These are phyloP conservation scores for Calameuta idolon DNA, from an alignment of 2,888 invertebrate genomes.

Conservation along the genomic window DNA sequence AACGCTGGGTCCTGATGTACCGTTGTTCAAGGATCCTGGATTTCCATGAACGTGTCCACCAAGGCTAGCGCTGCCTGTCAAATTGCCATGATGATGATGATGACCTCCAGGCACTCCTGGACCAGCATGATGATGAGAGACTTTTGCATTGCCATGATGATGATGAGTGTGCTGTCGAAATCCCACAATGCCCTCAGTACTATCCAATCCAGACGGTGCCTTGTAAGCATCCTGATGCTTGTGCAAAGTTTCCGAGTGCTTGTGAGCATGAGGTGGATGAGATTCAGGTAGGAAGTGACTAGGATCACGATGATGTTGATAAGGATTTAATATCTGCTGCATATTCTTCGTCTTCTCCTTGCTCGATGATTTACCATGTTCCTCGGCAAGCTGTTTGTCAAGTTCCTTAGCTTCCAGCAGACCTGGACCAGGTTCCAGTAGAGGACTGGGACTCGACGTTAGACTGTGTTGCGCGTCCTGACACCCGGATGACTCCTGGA, in stretches of 20 bases:
- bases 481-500: conserved; percentile 40
- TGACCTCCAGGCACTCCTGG: conserved; percentile 1
- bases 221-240: conserved; percentile 44
- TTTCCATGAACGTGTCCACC: conserved; percentile 36
- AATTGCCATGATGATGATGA: conserved; percentile 43
- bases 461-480: conserved; percentile 40
- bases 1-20: conserved; percentile 18
- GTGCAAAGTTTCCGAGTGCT: conserved; percentile 24
- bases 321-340: conserved; percentile 42
- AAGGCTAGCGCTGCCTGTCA: neutral
- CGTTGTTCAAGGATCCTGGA: conserved; percentile 20
- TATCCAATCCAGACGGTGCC: conserved; percentile 34
- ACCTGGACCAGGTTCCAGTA: conserved; percentile 34
- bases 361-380: conserved; percentile 21
- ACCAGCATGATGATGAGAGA: conserved; percentile 37
- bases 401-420: conserved; percentile 38
- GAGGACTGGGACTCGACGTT: conserved; percentile 42
- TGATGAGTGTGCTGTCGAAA: conserved; percentile 45
- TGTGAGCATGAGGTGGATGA: conserved; percentile 29
- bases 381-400: conserved; percentile 41
- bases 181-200: conserved; percentile 36
- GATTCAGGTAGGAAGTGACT: conserved; percentile 43
- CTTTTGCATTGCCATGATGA: conserved; percentile 41
- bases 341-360: conserved; percentile 45
- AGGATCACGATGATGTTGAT: conserved; percentile 48